Base-by-base conservation (phyloP, 1,140 invertebrate species). In the Dinoponera quadriceps region DNA sequence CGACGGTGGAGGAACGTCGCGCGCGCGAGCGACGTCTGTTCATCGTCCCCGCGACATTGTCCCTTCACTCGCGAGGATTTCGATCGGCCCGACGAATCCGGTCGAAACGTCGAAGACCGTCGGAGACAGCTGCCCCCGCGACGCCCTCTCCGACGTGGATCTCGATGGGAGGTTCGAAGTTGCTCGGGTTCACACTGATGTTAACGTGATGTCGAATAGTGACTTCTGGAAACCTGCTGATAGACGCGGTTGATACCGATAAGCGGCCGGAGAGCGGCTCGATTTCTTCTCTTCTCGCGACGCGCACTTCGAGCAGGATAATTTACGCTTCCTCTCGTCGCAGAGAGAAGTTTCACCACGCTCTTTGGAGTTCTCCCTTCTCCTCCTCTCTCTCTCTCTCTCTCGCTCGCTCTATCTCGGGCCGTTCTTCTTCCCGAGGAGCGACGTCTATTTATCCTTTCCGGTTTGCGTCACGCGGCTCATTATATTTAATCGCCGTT, bases 1-100 rank as follows among this genome's bases (percentile, higher is more conserved):
- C 38, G 38, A 5, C 9, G 38, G 38, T 5, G 38, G 38, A 44
- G 38, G 38, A 44, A 44, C 38, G 38, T 44, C 9, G 38, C 9
- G 38, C 9, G 38, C 9, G 38, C 7, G 38, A 44, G 38, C 3
- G 11, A 44, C 38, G 38, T 44, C 38, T 11, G 38, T 11, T 44
- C 7, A 44, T 44, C 11, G 38, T 44, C 38, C 38, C 71, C 74
- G 62, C 48, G 68, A n/a, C n/a, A n/a, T n/a, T n/a, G n/a, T n/a
- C n/a, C n/a, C n/a, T n/a, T n/a, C n/a, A n/a, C n/a, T 48, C 22
- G 20, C 65, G 25, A 51, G 38, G 48, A 69, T 51, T 68, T 74
- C 57, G 77, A 74, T 73, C 51, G 77, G 66, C 59, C 51, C 33
- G 82, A 75, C 75, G 71, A 75, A 80, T 83, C 68, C 25, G 16